phyloP scores from a whole-genome alignment of 2,888 invertebrate genomes.

The Drosophila robusta region DNA sequence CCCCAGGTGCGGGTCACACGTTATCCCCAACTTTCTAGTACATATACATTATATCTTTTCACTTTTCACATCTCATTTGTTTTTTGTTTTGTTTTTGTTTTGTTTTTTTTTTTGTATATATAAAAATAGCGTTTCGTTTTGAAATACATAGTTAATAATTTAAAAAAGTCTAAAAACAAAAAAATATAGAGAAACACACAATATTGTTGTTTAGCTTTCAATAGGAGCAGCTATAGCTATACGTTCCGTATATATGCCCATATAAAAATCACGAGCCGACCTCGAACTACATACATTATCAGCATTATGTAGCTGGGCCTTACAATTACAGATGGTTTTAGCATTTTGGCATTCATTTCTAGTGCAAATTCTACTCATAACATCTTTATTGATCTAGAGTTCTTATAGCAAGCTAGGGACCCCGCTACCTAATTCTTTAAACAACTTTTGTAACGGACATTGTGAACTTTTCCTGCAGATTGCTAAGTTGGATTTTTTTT shows the following conservation, averaged over 20 bases:
- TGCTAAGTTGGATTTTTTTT: constrained; percentile 3
- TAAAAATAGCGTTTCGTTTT: constrained; percentile 68
- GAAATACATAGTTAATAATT: constrained; percentile 63
- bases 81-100: too few relatives aligned
- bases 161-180: constrained; percentile 28
- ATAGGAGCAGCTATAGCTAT: constrained; percentile 27
- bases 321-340: constrained; percentile 47
- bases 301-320: constrained; percentile 38
- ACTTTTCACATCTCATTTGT: not conserved
- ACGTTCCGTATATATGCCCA: constrained; percentile 12
- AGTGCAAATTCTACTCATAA: constrained; percentile 31
- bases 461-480: constrained; percentile 39
- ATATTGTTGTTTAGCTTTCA: constrained; percentile 34
- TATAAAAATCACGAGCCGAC: constrained; percentile 49
- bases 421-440: constrained; percentile 28
- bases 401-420: constrained; percentile 19
- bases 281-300: constrained; percentile 46
- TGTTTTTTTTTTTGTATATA: constrained; percentile 49
- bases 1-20: constrained; percentile 35
- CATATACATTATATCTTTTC: constrained; percentile 27
- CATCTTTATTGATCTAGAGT: constrained; percentile 15
- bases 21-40: constrained; percentile 26
- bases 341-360: constrained; percentile 58
- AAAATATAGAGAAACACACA: constrained; percentile 20
- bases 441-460: constrained; percentile 36